Percentiles rank a stretch among this genome's conserved stretches.
Evolutionary conservation across 2,888 invertebrate genomes (phyloP).

Genomic region (Esperia sulphurella): DNA sequence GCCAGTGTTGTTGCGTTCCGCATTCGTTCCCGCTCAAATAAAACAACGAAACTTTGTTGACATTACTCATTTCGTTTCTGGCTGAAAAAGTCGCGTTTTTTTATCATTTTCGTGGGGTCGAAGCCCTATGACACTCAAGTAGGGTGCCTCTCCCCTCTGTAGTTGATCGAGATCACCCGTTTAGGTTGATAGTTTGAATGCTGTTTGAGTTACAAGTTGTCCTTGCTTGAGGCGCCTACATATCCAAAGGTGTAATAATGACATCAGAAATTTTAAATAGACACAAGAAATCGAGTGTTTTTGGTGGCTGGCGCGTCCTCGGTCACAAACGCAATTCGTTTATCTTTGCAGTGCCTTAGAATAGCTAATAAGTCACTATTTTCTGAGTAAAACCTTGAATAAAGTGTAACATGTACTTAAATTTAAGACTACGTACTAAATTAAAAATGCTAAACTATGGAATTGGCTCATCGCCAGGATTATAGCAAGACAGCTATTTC

Average conservation of each 20-base stretch:
- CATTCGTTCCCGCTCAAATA: conserved; percentile 11
- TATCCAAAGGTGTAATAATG: conserved; percentile 34
- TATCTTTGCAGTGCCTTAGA: too few species aligned
- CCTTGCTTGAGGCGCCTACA: conserved; percentile 62
- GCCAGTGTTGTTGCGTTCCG: conserved; percentile 16
- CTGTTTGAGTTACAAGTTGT: conserved; percentile 31
- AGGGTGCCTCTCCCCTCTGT: conserved; percentile 13
- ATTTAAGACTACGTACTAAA: too few species aligned
- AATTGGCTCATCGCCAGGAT: too few species aligned
- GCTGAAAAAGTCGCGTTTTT: conserved; percentile 19
- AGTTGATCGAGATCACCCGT: conserved; percentile 18
- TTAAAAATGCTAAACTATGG: too few species aligned
- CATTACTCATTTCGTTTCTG: conserved; percentile 28
- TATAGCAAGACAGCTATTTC: too few species aligned
- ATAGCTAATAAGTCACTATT: too few species aligned
- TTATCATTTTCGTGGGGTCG: conserved; percentile 10
- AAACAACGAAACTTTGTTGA: conserved; percentile 46
- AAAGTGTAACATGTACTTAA: too few species aligned
- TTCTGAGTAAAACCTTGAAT: too few species aligned
- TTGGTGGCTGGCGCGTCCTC: conserved; percentile 15
- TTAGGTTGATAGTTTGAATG: conserved; percentile 31
- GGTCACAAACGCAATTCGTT: not conserved
- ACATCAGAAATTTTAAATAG: conserved; percentile 76
- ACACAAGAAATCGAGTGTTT: conserved; percentile 46
- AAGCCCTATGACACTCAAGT: conserved; percentile 6